These are phyloP conservation scores for Danionella cerebrum DNA, from an alignment of 2,113 vertebrate species.

Conservation along the genomic window DNA sequence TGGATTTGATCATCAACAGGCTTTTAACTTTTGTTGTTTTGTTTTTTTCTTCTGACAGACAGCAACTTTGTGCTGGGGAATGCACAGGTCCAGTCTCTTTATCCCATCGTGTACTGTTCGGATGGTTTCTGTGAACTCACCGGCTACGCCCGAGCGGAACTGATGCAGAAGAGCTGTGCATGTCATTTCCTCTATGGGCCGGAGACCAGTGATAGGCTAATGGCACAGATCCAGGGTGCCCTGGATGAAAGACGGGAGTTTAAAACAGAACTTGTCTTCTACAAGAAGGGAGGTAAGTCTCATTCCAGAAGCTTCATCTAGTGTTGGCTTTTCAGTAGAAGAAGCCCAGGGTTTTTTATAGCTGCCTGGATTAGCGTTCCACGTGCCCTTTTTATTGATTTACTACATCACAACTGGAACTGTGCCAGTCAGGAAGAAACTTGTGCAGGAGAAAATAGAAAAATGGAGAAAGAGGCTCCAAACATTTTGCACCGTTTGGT, in stretches of 20 bases:
- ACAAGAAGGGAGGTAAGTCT: constrained; percentile 71
- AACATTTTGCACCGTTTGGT: too few species aligned
- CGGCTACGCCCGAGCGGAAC: constrained; percentile 70
- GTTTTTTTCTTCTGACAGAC: constrained; percentile 54
- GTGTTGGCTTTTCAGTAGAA: too few species aligned
- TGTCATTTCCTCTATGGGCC: constrained; percentile 74
- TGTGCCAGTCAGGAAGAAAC: too few species aligned
- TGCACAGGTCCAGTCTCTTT: constrained; percentile 73
- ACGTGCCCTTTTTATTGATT: too few species aligned
- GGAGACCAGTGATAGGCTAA: constrained; percentile 67
- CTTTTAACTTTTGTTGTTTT: background rate
- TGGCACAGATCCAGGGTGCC: constrained; percentile 67
- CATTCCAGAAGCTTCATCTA: background rate
- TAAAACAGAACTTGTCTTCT: constrained; percentile 72
- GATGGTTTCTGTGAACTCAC: constrained; percentile 79
- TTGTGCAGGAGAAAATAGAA: too few species aligned
- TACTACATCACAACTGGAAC: too few species aligned
- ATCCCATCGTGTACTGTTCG: constrained; percentile 76
- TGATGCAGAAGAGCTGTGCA: constrained; percentile 77
- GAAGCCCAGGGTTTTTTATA: too few species aligned
- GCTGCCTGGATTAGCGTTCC: too few species aligned
- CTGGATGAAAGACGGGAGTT: constrained; percentile 70
- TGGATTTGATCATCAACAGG: background rate
- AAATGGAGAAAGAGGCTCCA: too few species aligned
- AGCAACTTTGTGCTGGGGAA: constrained; percentile 79